phyloP scores from a whole-genome alignment of 2,888 invertebrate species.

The Ectemnius lituratus region DNA sequence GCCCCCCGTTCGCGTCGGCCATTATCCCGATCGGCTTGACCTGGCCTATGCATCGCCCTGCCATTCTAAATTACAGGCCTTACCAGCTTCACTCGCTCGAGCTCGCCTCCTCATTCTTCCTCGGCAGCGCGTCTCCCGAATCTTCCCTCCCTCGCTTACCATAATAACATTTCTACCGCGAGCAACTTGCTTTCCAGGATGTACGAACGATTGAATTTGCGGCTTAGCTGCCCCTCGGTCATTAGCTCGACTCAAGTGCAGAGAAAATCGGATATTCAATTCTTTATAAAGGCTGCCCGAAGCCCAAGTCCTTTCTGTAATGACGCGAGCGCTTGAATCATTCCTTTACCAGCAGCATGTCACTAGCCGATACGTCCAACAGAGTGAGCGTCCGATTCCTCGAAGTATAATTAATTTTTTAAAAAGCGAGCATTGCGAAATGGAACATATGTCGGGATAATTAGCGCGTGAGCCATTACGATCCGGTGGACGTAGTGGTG shows the following conservation, averaged over 20 bases:
- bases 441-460: slow-evolving; percentile 32
- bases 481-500: not conserved
- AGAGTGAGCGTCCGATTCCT: not conserved
- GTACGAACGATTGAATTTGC: slow-evolving; percentile 37
- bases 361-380: not conserved
- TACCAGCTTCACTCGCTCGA: not conserved
- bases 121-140: not conserved
- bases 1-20: slow-evolving; percentile 26
- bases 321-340: not conserved
- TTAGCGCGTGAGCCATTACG: slow-evolving; percentile 20
- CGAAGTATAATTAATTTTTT: slow-evolving; percentile 35
- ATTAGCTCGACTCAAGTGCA: too few species aligned
- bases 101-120: not conserved
- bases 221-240: too few species aligned
- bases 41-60: slow-evolving; percentile 50
- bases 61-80: slow-evolving; percentile 55
- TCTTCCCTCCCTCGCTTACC: slow-evolving; percentile 16
- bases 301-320: not conserved
- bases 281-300: too few species aligned
- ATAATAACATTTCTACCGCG: slow-evolving; percentile 30
- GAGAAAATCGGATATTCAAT: too few species aligned
- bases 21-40: slow-evolving; percentile 60
- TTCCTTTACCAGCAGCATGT: not conserved
- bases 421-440: slow-evolving; percentile 6
- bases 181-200: slow-evolving; percentile 40